Conservation (phyloP, 2,888 invertebrate genomes). For the Reticulitermes lucifugus region DNA sequence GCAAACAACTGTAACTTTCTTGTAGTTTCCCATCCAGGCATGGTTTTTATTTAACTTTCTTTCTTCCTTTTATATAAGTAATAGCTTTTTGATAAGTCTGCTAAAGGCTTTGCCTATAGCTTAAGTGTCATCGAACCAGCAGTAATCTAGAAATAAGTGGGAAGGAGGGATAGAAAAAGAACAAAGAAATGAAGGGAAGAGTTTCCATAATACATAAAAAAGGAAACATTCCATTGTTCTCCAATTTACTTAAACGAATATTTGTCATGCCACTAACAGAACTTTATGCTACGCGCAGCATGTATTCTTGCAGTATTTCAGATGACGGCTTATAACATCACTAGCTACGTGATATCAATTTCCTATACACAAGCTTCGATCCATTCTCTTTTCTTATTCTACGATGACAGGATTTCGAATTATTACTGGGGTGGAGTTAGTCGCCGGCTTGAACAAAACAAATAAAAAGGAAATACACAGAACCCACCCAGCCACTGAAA, state of each 20-base stretch:
- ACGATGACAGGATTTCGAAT: neutral
- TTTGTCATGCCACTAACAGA: conserved; percentile 17
- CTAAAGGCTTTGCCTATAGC: neutral
- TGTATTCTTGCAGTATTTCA: neutral
- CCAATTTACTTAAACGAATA: conserved; percentile 15
- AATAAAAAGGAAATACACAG: neutral
- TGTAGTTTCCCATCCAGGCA: neutral
- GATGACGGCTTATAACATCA: neutral
- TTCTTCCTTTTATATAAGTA: conserved; percentile 9
- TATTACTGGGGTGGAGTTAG: neutral
- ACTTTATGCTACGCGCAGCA: neutral
- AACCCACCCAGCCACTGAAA: too few relatives aligned
- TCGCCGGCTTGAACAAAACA: neutral
- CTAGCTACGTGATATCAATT: neutral
- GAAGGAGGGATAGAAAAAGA: neutral
- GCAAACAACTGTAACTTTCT: neutral
- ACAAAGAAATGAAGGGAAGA: conserved; percentile 21
- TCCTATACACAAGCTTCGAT: neutral
- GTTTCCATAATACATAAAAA: neutral
- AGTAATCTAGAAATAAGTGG: conserved; percentile 30
- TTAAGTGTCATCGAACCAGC: conserved; percentile 26
- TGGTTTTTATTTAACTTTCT: neutral
- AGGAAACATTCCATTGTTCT: neutral
- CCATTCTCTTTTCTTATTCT: neutral
- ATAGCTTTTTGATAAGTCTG: conserved; percentile 27